These are phyloP conservation scores for Lysandra bellargus DNA, from an alignment of 2,888 invertebrate genomes.

Conservation along the genomic window DNA sequence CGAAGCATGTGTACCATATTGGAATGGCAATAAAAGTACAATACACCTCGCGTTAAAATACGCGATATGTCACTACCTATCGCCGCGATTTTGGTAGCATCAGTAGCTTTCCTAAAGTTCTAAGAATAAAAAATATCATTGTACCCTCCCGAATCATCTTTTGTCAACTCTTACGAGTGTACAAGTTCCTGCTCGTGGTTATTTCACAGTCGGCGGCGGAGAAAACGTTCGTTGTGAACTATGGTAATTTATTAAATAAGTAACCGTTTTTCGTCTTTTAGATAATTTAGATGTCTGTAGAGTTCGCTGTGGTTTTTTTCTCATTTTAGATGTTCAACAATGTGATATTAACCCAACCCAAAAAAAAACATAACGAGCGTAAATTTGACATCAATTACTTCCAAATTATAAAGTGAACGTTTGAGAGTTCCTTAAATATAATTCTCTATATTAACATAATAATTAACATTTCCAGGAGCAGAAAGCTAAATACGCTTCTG, in stretches of 20 bases:
- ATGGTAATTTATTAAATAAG: neutral
- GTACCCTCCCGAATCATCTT: neutral
- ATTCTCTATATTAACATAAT: neutral
- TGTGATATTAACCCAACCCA: conserved; percentile 70
- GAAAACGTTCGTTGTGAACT: neutral
- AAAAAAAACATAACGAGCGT: conserved; percentile 46
- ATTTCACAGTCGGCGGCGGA: neutral
- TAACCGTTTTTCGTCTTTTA: too few relatives aligned
- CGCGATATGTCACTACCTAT: too few relatives aligned
- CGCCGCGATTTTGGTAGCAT: neutral
- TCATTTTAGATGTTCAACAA: conserved; percentile 17
- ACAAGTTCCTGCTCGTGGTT: neutral
- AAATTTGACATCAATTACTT: neutral
- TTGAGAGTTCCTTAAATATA: conserved; percentile 36
- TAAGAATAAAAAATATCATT: neutral
- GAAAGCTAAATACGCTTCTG: conserved; percentile 93
- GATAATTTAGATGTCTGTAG: neutral
- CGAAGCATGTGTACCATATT: neutral
- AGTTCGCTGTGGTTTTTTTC: conserved; percentile 23
- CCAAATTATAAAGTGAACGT: neutral
- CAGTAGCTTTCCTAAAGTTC: neutral
- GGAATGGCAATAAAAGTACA: neutral
- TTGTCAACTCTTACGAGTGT: neutral
- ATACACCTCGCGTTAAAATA: neutral
- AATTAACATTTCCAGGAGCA: conserved; percentile 83